These are phyloP conservation scores for Agonopterix alstromeriana DNA, from an alignment of 2,888 invertebrate species.

Conservation along the genomic window DNA sequence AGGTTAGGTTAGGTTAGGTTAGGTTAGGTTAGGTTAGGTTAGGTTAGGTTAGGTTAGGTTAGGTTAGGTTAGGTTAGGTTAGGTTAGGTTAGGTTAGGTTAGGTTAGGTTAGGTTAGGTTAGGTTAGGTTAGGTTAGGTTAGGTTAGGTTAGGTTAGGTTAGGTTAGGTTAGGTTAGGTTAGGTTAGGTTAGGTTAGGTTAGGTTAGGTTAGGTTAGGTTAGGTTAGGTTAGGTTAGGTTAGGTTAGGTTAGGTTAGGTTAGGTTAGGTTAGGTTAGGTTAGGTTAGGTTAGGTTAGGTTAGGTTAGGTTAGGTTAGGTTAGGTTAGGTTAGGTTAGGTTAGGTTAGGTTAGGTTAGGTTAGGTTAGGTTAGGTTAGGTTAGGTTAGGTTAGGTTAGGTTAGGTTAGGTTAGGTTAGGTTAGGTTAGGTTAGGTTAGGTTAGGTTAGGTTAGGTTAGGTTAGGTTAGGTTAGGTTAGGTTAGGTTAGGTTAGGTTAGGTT, in stretches of 20 bases:
- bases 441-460: constrained; percentile 11
- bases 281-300: constrained; percentile 10
- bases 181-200: constrained; percentile 9
- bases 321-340: constrained; percentile 10
- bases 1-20: constrained; percentile 1
- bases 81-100: constrained; percentile 17
- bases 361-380: constrained; percentile 26
- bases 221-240: constrained; percentile 13
- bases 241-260: constrained; percentile 13
- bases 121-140: constrained; percentile 13
- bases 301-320: constrained; percentile 11
- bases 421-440: constrained; percentile 13
- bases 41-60: constrained; percentile 10
- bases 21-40: constrained; percentile 11
- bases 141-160: constrained; percentile 10
- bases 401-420: constrained; percentile 12
- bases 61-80: constrained; percentile 13
- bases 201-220: constrained; percentile 14
- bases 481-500: constrained; percentile 6
- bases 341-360: constrained; percentile 20
- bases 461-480: constrained; percentile 8
- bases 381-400: constrained; percentile 19
- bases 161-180: constrained; percentile 13
- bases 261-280: constrained; percentile 14
- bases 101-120: constrained; percentile 9